Evolutionary conservation across 2,113 vertebrate species (phyloP), one percentile per base, ranked within the genome.

Genomic region (Bubo scandiacus): DNA sequence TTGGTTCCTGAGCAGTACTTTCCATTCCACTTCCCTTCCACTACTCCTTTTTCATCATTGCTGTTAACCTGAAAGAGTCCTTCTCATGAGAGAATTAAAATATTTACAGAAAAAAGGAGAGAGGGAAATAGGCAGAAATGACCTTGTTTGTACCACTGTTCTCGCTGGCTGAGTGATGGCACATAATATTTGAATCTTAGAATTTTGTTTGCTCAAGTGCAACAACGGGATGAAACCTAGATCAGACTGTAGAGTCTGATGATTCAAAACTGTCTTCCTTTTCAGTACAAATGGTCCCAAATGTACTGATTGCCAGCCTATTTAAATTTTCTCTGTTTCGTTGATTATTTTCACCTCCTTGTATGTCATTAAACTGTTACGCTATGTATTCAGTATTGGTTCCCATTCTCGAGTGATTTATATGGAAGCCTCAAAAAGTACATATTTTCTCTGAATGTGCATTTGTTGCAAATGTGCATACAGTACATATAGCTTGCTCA

Each of bases 1-100:
- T 94, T 97, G 8, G 94, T 97, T 18, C 93, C 96, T 1, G 92
- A 81, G 67, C 38, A 7, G 98, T 18, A 91, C 4, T 43, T 8
- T 13, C 34, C 73, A 0, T 12, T 43, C 98, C 99, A 99, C 26
- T 71, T 70, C 32, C 98, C 99, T 70, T 97, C 97, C 90, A 99
- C 95, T 6, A 99, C 97, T 3, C 99, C 99, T 88, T 97, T 95
- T 74, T 99, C 99, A 11, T 99, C 99, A 7, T 98, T 96, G 80
- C 95, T 94, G 97, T 99, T 99, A 26, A 99, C 98, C 99, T 99
- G 90, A 23, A 96, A 95, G 73, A 96, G 70, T 62, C 58, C n/a
- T 84, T 27, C 92, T 92, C 32, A 1, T 92, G 55, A 92, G 27
- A 83, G 81, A 61, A 32, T 75, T 36, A 6, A 58, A 66, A 34